Base-by-base conservation (phyloP, 2,113 vertebrate genomes). In the Gobiocypris rarus region DNA sequence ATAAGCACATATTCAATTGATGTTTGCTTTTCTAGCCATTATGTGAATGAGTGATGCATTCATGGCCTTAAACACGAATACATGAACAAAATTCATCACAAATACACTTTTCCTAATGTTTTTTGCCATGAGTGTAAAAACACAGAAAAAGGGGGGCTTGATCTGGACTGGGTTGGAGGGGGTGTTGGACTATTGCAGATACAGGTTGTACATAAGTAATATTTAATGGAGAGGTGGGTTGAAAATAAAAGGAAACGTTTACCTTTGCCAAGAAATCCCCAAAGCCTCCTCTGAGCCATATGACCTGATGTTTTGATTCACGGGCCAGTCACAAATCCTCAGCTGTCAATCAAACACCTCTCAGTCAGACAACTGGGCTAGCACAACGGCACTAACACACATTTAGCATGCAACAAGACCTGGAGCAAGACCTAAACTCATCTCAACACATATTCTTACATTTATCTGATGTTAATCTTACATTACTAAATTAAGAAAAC, bases 181-280 rank as follows among this genome's bases (percentile, higher is more conserved):
- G 78, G 61, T 79, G 50, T 71, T 87, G 54, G n/a, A 84, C 75
- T 56, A 85, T 50, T 85, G 95, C 91, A 95, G 86, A 94, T 85
- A 95, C 82, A 90, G 89, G 75, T 84, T 89, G 91, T 86, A 89
- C 73, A 81, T 54, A 52, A 38, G 50, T 77, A 78, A 86, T 82
- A 88, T 58, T 83, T 91, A 91, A 87, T 90, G 92, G 94, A 95
- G 93, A 96, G 95, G 93, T 89, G 84, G 89, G 95, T 94, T 96
- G 52, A 96, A 98, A 97, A 98, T 97, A 97, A 97, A n/a, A 97
- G 95, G 97, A 99, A 97, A 97, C 95, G 59, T 95, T 99, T 99
- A 99, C 98, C 98, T 99, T 99, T 99, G 98, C 97, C 97, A 99
- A 97, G 98, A 96, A 97, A 99, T 99, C 97, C 98, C 98, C 97